Evolutionary conservation across 2,888 invertebrate species (phyloP).

Genomic region (Eupithecia inturbata): DNA sequence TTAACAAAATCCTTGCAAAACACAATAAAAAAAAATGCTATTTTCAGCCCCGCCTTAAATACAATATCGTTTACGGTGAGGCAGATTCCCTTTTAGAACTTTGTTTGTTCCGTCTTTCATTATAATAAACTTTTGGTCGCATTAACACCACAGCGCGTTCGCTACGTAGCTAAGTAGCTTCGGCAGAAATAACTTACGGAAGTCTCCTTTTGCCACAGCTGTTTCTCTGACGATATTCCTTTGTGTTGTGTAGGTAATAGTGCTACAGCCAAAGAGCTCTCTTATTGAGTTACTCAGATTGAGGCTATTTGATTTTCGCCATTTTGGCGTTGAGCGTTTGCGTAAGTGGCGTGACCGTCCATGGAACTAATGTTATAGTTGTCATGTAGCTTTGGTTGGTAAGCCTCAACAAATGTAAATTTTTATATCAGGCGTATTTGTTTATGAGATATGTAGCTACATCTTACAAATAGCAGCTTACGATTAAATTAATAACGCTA

Average conservation of each 20-base stretch:
- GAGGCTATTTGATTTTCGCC: neutral
- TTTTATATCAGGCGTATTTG: neutral
- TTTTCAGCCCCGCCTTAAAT: neutral
- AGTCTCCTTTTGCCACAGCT: neutral
- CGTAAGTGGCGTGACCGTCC: neutral
- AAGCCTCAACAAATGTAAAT: neutral
- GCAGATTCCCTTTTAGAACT: neutral
- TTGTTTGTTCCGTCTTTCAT: neutral
- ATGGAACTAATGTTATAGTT: neutral
- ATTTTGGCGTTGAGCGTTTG: neutral
- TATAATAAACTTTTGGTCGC: neutral
- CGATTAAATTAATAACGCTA: neutral
- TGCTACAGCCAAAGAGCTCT: neutral
- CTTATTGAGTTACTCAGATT: too few species aligned
- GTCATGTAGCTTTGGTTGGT: neutral
- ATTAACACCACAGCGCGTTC: neutral
- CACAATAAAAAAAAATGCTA: too few species aligned
- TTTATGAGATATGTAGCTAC: neutral
- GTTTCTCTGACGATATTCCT: neutral
- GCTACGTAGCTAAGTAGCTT: neutral
- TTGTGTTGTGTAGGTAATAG: neutral
- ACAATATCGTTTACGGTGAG: neutral
- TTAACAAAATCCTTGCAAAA: too few species aligned
- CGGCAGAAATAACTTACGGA: constrained; percentile 1
- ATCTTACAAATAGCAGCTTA: neutral